Conservation (phyloP, 2,113 vertebrate genomes). For the Psittacula cyanocephala region DNA sequence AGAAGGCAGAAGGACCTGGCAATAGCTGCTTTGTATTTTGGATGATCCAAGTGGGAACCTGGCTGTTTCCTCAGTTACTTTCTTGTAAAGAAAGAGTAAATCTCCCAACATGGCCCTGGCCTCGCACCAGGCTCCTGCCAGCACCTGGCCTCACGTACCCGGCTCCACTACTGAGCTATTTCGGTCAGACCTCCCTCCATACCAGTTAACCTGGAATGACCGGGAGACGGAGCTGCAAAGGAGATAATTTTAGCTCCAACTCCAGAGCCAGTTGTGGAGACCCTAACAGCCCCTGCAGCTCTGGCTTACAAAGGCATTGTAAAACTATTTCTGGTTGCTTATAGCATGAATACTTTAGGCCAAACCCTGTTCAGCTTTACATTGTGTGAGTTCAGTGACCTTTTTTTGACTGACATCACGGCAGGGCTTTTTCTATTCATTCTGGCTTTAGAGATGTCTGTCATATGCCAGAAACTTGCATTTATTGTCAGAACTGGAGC, state of each 20-base stretch:
- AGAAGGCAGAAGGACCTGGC: neutral
- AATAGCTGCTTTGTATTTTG: neutral
- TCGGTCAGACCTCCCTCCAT: neutral
- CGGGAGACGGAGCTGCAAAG: neutral
- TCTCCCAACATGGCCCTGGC: neutral
- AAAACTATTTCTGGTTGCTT: neutral
- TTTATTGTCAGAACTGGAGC: neutral
- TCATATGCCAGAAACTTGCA: constrained; percentile 19
- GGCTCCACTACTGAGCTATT: neutral
- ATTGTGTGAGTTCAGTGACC: constrained; percentile 21
- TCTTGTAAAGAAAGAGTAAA: neutral
- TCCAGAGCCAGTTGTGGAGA: constrained; percentile 14
- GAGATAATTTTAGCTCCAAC: neutral
- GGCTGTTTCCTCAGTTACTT: neutral
- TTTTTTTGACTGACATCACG: constrained; percentile 3
- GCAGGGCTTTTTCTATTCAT: neutral
- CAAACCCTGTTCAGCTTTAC: neutral
- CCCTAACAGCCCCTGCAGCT: neutral
- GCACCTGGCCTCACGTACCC: neutral
- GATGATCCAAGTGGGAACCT: neutral
- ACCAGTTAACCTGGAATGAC: neutral
- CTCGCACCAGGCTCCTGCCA: neutral
- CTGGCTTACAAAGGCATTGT: neutral
- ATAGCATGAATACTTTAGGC: neutral
- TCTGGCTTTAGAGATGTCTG: neutral